Evolutionary conservation across 2,888 invertebrate species (phyloP), one percentile per base, ranked within the genome.

Genomic region (Eremobia ochroleuca): DNA sequence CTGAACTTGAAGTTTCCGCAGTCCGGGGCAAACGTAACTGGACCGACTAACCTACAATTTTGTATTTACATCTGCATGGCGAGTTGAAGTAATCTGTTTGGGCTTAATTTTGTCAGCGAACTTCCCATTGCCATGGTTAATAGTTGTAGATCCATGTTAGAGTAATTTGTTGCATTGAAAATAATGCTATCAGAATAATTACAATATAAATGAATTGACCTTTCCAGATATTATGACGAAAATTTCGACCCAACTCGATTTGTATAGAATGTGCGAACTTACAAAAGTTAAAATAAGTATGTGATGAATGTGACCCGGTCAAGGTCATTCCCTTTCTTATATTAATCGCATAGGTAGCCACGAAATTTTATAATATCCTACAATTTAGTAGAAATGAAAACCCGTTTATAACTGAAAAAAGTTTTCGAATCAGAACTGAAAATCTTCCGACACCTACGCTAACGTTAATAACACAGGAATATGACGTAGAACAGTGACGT

Each of bases 71-170:
- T 52, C 25, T 43, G 40, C 34, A 46, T 31, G 49, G n/a, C 25
- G 13, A 72, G 68, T 46, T 34, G n/a, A 69, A 55, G 21, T 59
- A 15, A 66, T 55, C 52, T 4, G 2, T 49, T 46, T 43, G 21
- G 8, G 34, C 25, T 40, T 62, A 40, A 58, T 76, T 62, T 70
- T 69, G 46, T 25, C 46, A 55, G 46, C 66, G 37, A 61, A 82
- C 37, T 72, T 77, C 49, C 55, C 66, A 77, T 55, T 74, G 59
- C n/a, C n/a, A 40, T 49, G 1, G 65, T 11, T 40, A 81, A 34
- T n/a, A n/a, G n/a, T 62, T 64, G 49, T n/a, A 25, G 37, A 58
- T 11, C 13, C 31, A 65, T 61, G 43, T 49, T 18, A 28, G 25
- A 28, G n/a, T 49, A 15, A 52, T 49, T 40, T n/a, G 18, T 11